Percentiles rank a stretch among this genome's conserved stretches.
phyloP scores from a whole-genome alignment of 2,113 vertebrate species.

The Scolopax mira region DNA sequence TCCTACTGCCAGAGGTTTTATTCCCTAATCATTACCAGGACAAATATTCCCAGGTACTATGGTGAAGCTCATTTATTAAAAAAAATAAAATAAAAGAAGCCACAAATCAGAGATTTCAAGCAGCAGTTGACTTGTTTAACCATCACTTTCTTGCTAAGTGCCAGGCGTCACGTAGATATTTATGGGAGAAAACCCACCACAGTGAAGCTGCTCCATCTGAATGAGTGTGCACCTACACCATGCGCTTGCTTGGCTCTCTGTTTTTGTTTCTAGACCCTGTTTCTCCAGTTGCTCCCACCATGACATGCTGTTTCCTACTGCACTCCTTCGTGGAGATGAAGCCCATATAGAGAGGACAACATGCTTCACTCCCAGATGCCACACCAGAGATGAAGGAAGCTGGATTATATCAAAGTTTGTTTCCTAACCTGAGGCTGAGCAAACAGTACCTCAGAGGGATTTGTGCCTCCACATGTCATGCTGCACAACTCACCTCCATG shows the following conservation, averaged over 20 bases:
- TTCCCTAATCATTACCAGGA: neutral
- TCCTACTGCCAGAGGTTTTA: neutral
- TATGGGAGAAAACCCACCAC: neutral
- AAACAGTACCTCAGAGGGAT: neutral
- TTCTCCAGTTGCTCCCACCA: neutral
- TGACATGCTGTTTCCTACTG: accelerated
- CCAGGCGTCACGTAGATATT: neutral
- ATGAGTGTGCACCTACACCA: accelerated
- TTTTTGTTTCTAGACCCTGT: neutral
- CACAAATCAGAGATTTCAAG: neutral
- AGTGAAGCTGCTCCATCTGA: neutral
- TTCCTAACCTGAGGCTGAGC: neutral
- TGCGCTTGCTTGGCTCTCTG: neutral
- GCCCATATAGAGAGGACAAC: accelerated
- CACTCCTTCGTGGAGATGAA: neutral
- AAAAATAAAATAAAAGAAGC: neutral
- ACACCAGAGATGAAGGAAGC: neutral
- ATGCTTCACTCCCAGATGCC: neutral
- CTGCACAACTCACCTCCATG: neutral
- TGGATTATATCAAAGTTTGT: neutral
- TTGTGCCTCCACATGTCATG: neutral
- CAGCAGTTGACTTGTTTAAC: neutral
- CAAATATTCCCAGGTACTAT: neutral
- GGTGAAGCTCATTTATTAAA: neutral
- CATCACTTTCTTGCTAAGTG: neutral